A percentile compares a stretch with the other conserved stretches of the same genome.
phyloP scores from a whole-genome alignment of 2,888 invertebrate species.

The Rhopalosiphum nymphaeae region DNA sequence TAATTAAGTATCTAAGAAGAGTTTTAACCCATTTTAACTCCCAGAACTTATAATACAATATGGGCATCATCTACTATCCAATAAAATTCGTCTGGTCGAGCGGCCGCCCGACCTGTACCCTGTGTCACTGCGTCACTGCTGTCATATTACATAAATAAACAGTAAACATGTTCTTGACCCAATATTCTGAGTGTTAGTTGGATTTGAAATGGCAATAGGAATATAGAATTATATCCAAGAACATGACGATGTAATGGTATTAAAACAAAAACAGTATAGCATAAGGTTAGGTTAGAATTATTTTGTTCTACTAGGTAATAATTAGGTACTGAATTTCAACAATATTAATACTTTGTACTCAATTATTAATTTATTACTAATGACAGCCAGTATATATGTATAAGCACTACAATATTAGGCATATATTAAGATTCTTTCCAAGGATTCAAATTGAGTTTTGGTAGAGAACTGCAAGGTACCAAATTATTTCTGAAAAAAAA shows the following conservation, averaged over 20 bases:
- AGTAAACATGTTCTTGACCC: neutral
- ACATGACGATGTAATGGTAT: neutral
- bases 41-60: too few species aligned
- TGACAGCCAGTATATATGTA: neutral
- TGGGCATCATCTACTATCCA: too few species aligned
- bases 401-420: neutral
- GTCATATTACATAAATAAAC: neutral
- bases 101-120: too few species aligned
- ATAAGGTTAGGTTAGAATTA: neutral
- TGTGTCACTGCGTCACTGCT: too few species aligned
- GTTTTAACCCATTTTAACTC: too few species aligned
- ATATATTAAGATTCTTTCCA: slow-evolving; percentile 67
- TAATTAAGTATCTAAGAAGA: too few species aligned
- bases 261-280: neutral
- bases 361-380: neutral
- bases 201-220: neutral
- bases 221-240: neutral
- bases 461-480: slow-evolving; percentile 69
- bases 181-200: neutral
- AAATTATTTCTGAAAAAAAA: slow-evolving; percentile 69
- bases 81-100: too few species aligned
- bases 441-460: slow-evolving; percentile 69
- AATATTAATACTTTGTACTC: neutral
- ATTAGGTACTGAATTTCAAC: neutral
- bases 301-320: neutral